These are phyloP conservation scores for Trichonephila clavata DNA, from an alignment of 1,140 invertebrate genomes.

Conservation along the genomic window DNA sequence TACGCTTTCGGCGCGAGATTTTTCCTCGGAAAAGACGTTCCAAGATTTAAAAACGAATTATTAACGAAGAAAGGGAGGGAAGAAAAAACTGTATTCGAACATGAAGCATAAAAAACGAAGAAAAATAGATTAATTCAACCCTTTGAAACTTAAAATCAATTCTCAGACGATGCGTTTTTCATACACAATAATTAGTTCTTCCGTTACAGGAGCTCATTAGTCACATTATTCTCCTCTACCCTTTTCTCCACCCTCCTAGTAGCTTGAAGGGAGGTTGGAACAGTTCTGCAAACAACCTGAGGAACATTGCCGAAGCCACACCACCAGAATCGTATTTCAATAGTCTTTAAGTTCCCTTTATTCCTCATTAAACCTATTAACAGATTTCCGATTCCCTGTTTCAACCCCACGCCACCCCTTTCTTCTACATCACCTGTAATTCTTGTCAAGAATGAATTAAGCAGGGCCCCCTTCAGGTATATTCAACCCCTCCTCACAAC, in stretches of 20 bases:
- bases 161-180: conserved; percentile 71
- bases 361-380: conserved; percentile 74
- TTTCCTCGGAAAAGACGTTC: neutral
- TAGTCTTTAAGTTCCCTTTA: conserved; percentile 74
- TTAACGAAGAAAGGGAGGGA: neutral
- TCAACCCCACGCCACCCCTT: conserved; percentile 19
- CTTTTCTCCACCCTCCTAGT: conserved; percentile 15
- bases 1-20: conserved; percentile 56
- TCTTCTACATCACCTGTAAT: conserved; percentile 43
- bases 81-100: conserved; percentile 1
- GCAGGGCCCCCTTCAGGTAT: conserved; percentile 35
- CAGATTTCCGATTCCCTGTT: conserved; percentile 71
- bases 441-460: conserved; percentile 76
- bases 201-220: conserved; percentile 67
- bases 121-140: conserved; percentile 74
- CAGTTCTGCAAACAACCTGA: conserved; percentile 57
- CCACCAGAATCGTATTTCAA: conserved; percentile 74
- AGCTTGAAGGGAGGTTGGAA: neutral
- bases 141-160: conserved; percentile 77
- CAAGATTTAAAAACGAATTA: conserved; percentile 31
- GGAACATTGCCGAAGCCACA: conserved; percentile 33
- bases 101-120: neutral
- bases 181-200: conserved; percentile 71
- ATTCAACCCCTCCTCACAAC: conserved; percentile 25
- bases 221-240: conserved; percentile 46